Conservation (phyloP, 2,113 vertebrate genomes). For the Rhinoptilus africanus region DNA sequence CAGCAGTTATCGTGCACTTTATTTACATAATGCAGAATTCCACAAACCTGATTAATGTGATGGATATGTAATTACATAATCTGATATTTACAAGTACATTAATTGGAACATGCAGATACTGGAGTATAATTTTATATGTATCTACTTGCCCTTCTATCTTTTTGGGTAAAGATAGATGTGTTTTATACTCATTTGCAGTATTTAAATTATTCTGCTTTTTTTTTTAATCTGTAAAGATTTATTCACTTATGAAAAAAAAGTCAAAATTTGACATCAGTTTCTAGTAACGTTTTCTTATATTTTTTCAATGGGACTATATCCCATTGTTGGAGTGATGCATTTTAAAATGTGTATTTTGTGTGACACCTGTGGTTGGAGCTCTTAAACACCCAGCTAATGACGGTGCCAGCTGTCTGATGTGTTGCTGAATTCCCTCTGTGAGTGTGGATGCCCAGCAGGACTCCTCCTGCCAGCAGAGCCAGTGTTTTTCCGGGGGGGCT, state of each 20-base stretch:
- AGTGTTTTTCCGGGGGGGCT: not conserved
- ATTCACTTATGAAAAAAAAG: not conserved
- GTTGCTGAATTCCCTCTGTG: not conserved
- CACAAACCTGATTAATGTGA: not conserved
- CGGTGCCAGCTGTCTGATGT: not conserved
- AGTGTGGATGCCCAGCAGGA: accelerated
- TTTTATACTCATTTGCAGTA: not conserved
- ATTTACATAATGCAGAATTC: not conserved
- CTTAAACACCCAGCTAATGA: not conserved
- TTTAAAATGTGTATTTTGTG: not conserved
- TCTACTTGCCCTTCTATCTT: not conserved
- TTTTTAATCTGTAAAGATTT: not conserved
- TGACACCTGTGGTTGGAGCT: not conserved
- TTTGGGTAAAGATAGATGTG: not conserved
- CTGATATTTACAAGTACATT: not conserved
- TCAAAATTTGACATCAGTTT: not conserved
- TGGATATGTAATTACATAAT: not conserved
- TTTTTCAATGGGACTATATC: not conserved
- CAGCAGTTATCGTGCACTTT: not conserved
- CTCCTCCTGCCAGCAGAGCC: not conserved
- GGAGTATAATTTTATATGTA: not conserved
- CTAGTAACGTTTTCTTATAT: not conserved
- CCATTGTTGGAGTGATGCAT: not conserved
- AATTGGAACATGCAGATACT: not conserved
- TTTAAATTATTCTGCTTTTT: not conserved